Conservation (phyloP, 2,113 vertebrate species). For the Dicaeum eximium region DNA sequence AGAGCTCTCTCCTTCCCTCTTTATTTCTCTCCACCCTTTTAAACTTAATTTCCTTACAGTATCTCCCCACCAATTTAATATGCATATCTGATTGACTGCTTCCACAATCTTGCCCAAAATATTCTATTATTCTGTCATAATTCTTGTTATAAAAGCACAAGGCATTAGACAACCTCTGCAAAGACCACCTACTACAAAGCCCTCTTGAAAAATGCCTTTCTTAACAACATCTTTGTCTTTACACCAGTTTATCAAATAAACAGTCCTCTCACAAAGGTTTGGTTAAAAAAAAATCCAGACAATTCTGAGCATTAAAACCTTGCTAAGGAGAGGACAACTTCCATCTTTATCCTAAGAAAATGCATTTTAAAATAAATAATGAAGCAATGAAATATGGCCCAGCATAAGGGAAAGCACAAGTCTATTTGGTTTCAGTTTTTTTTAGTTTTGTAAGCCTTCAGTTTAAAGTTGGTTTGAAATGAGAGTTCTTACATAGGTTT, state of each 20-base stretch:
- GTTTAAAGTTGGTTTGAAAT: background rate
- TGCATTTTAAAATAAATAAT: background rate
- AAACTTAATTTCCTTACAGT: background rate
- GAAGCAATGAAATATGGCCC: background rate
- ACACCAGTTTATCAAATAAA: slow-evolving; percentile 25
- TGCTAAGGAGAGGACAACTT: background rate
- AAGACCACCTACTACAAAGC: slow-evolving; percentile 30
- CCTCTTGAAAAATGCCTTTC: slow-evolving; percentile 11
- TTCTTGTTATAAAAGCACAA: background rate
- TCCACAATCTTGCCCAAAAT: background rate
- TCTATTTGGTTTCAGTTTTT: background rate
- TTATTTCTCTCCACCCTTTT: accelerated
- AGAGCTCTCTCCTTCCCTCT: background rate
- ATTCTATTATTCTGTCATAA: slow-evolving; percentile 1
- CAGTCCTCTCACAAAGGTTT: background rate
- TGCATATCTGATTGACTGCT: background rate
- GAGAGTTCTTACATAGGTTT: background rate
- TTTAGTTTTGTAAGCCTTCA: background rate
- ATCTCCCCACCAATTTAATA: background rate
- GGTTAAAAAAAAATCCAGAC: background rate
- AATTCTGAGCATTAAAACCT: background rate
- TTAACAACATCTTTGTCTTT: background rate
- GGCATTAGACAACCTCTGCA: background rate
- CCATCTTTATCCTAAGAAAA: background rate
- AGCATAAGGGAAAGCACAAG: background rate